Conservation (phyloP, 2,888 invertebrate genomes). For the Lasius fuliginosus region DNA sequence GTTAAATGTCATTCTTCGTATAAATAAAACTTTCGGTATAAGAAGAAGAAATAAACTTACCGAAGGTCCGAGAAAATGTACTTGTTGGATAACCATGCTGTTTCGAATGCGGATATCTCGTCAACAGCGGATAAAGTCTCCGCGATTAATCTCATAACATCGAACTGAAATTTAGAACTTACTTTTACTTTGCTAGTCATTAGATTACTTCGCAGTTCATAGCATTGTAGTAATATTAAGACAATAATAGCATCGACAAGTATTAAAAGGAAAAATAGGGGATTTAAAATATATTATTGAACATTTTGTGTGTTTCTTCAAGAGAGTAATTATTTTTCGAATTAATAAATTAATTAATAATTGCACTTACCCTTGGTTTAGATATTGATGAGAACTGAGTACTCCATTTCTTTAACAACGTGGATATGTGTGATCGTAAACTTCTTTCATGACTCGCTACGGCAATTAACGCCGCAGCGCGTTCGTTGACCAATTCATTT, state of each 20-base stretch:
- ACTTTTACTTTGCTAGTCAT: neutral
- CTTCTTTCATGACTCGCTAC: constrained; percentile 75
- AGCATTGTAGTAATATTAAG: neutral
- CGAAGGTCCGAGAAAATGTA: constrained; percentile 77
- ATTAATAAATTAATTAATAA: constrained; percentile 6
- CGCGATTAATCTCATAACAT: constrained; percentile 79
- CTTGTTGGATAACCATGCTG: constrained; percentile 72
- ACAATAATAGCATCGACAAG: neutral
- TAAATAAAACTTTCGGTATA: neutral
- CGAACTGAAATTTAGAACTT: constrained; percentile 77
- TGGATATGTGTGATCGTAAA: constrained; percentile 74
- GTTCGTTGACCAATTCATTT: constrained; percentile 80
- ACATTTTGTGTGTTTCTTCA: neutral
- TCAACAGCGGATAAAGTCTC: constrained; percentile 75
- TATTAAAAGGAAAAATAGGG: neutral
- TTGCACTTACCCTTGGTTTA: constrained; percentile 74
- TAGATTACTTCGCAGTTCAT: neutral
- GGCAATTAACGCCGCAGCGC: constrained; percentile 81
- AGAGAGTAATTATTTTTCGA: neutral
- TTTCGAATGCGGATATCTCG: constrained; percentile 73
- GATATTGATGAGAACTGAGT: constrained; percentile 75
- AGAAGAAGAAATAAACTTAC: constrained; percentile 68
- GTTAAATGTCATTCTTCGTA: neutral
- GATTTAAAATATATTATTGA: constrained; percentile 1
- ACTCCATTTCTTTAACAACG: constrained; percentile 82